phyloP scores from a whole-genome alignment of 1,140 invertebrate species.

The Carposina sasakii region DNA sequence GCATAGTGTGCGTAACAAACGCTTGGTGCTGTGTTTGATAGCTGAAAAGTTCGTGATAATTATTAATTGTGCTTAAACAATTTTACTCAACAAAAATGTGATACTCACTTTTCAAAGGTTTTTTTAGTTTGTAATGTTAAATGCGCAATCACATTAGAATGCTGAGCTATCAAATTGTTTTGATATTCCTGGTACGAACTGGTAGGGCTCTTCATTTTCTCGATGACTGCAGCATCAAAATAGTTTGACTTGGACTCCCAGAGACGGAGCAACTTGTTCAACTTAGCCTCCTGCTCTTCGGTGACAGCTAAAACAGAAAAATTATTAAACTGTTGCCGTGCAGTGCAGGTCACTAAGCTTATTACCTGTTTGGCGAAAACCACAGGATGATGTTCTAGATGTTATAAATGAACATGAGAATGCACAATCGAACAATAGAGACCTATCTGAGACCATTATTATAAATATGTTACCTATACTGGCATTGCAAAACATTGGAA shows the following conservation, averaged over 20 bases:
- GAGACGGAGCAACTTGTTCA: conserved; percentile 91
- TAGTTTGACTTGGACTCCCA: conserved; percentile 98
- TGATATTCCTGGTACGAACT: conserved; percentile 89
- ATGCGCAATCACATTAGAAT: conserved; percentile 82
- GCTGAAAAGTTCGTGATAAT: conserved; percentile 49
- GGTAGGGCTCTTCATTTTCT: conserved; percentile 85
- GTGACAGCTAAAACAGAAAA: conserved; percentile 78
- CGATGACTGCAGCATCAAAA: conserved; percentile 88
- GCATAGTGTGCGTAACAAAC: conserved; percentile 91
- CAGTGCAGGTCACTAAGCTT: conserved; percentile 51
- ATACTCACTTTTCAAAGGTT: conserved; percentile 81
- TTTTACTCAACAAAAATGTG: conserved; percentile 7
- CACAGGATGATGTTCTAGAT: conserved; percentile 57
- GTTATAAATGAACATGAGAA: conserved; percentile 54
- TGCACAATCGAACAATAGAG: conserved; percentile 58
- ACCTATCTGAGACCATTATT: conserved; percentile 69
- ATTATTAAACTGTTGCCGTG: conserved; percentile 56
- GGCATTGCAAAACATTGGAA: conserved; percentile 97
- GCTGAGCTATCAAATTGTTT: conserved; percentile 84
- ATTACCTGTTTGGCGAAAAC: conserved; percentile 62
- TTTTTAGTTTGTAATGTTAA: conserved; percentile 83
- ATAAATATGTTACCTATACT: conserved; percentile 78
- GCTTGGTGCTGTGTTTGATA: conserved; percentile 96
- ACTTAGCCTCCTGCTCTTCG: conserved; percentile 90
- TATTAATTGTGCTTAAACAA: not conserved